Conservation (phyloP, 2,797 vertebrate species). For the Pseudochaenichthys georgianus region DNA sequence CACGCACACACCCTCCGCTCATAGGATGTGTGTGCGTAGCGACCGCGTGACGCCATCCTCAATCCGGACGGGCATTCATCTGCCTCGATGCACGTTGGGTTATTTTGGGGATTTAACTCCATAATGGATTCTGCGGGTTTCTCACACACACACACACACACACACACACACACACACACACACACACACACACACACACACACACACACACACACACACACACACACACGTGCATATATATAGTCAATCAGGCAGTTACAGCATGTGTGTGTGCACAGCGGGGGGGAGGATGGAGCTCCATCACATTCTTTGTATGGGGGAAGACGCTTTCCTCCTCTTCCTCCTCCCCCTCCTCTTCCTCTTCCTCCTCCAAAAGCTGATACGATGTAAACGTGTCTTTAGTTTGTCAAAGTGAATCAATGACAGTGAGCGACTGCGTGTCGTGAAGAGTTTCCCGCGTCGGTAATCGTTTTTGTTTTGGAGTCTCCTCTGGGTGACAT, state of each 20-base stretch:
- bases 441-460: not conserved
- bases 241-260: conserved; percentile 62
- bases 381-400: not conserved
- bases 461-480: accelerated
- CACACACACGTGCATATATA: too few relatives aligned
- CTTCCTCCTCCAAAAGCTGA: not conserved
- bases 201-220: too few relatives aligned
- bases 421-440: not conserved
- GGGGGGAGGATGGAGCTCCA: conserved; percentile 35
- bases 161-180: conserved; percentile 6
- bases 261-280: conserved; percentile 44
- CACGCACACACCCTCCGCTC: too few relatives aligned
- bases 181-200: too few relatives aligned
- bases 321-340: not conserved
- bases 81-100: not conserved
- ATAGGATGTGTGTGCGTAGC: not conserved
- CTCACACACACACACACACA: not conserved
- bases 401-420: not conserved
- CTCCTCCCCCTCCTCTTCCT: not conserved
- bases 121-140: conserved; percentile 37
- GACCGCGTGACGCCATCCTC: not conserved
- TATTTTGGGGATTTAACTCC: conserved; percentile 15
- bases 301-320: conserved; percentile 44
- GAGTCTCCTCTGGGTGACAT: not conserved
- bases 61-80: conserved; percentile 2